phyloP scores from a whole-genome alignment of 2,113 vertebrate species.

The Chaetorhynchus papuensis region DNA sequence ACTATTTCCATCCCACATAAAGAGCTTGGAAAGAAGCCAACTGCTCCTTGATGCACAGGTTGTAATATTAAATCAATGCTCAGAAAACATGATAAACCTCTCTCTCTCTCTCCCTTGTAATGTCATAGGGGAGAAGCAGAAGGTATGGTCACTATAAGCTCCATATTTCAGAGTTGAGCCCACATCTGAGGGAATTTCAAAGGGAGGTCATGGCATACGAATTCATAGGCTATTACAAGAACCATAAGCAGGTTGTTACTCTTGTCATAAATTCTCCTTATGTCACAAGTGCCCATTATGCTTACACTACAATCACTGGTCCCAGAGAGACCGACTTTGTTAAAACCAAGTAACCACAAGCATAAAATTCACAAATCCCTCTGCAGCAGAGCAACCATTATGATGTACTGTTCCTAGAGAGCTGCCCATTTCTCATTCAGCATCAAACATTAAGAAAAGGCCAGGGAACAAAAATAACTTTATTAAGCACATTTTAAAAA shows the following conservation, averaged over 20 bases:
- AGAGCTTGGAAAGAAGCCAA: background rate
- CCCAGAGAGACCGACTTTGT: background rate
- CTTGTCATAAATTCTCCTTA: constrained; percentile 15
- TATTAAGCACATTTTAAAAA: background rate
- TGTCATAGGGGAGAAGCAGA: background rate
- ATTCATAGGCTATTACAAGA: background rate
- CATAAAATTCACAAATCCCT: constrained; percentile 40
- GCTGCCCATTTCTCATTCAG: constrained; percentile 6
- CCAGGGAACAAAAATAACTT: background rate
- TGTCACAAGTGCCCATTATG: constrained; percentile 43
- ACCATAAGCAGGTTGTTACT: constrained; percentile 14
- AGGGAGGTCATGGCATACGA: background rate
- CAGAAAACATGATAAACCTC: background rate
- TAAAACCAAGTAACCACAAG: constrained; percentile 15
- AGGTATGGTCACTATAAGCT: background rate
- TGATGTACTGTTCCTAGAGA: background rate
- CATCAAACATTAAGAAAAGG: background rate
- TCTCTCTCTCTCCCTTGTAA: background rate
- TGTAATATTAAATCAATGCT: background rate
- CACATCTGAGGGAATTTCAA: background rate
- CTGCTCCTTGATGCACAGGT: background rate
- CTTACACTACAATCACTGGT: background rate
- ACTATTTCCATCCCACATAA: background rate
- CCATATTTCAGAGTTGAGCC: background rate
- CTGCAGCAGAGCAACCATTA: constrained; percentile 35